These are phyloP conservation scores for Bostrychus sinensis DNA, from an alignment of 2,113 vertebrate species.

Conservation along the genomic window DNA sequence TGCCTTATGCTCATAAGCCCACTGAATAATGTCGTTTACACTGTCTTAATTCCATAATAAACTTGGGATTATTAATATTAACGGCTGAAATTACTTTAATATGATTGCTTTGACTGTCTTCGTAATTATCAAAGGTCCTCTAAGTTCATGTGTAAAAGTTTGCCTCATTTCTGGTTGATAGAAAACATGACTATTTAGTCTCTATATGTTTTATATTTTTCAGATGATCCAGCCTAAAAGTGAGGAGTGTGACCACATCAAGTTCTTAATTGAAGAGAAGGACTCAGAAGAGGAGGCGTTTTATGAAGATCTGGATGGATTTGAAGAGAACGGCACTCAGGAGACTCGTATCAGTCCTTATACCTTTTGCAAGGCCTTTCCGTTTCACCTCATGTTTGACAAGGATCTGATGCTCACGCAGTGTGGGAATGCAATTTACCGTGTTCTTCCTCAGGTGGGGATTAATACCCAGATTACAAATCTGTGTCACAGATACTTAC, in stretches of 20 bases:
- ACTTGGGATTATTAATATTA: slow-evolving; percentile 17
- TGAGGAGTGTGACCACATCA: slow-evolving; percentile 97
- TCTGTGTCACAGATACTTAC: slow-evolving; percentile 1
- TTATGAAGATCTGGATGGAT: slow-evolving; percentile 95
- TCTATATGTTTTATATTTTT: neutral
- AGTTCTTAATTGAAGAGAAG: slow-evolving; percentile 98
- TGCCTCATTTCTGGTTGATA: neutral
- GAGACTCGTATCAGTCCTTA: slow-evolving; percentile 97
- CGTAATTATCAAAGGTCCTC: slow-evolving; percentile 4
- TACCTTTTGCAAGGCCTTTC: slow-evolving; percentile 98
- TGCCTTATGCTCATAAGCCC: slow-evolving; percentile 65
- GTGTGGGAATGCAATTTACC: slow-evolving; percentile 96
- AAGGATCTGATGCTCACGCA: slow-evolving; percentile 93
- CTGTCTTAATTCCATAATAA: slow-evolving; percentile 26
- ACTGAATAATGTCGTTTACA: slow-evolving; percentile 64
- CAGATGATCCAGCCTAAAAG: slow-evolving; percentile 97
- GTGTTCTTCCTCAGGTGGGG: slow-evolving; percentile 94
- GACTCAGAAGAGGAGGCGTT: slow-evolving; percentile 96
- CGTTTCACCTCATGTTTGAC: slow-evolving; percentile 99
- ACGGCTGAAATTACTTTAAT: slow-evolving; percentile 6
- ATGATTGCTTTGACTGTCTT: neutral
- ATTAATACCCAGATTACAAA: neutral
- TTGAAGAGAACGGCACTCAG: slow-evolving; percentile 96
- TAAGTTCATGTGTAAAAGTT: neutral
- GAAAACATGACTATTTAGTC: slow-evolving; percentile 1